These are phyloP conservation scores for Spilogale gracilis DNA, from an alignment of 2,113 vertebrate species.

Conservation along the genomic window DNA sequence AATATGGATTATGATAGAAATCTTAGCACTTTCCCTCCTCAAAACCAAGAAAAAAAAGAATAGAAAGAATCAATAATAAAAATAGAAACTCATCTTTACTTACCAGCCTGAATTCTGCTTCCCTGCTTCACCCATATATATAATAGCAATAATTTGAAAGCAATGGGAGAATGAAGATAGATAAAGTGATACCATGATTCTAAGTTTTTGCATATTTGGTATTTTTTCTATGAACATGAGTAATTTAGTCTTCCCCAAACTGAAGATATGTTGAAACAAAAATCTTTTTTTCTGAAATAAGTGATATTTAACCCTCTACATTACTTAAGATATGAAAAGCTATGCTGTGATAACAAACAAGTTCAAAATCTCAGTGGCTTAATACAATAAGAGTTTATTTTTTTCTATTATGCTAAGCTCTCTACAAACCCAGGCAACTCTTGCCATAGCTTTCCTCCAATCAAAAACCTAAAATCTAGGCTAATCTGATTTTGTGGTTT, in stretches of 20 bases:
- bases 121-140: not conserved
- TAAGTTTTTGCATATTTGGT: not conserved
- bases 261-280: not conserved
- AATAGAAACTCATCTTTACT: not conserved
- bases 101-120: not conserved
- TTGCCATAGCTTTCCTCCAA: not conserved
- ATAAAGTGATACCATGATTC: not conserved
- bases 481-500: not conserved
- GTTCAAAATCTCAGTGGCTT: not conserved
- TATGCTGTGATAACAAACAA: not conserved
- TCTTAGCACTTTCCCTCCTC: not conserved
- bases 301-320: not conserved
- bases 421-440: not conserved
- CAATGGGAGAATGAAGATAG: not conserved
- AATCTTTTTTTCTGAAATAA: not conserved
- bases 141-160: constrained; percentile 20
- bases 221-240: constrained; percentile 6
- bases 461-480: not conserved
- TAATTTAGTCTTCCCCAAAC: not conserved
- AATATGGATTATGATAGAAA: not conserved
- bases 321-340: not conserved
- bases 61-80: not conserved
- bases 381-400: not conserved
- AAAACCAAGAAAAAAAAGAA: not conserved
- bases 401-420: not conserved